Evolutionary conservation across 2,113 vertebrate species (phyloP).

Genomic region (Orthochromis indermauri): DNA sequence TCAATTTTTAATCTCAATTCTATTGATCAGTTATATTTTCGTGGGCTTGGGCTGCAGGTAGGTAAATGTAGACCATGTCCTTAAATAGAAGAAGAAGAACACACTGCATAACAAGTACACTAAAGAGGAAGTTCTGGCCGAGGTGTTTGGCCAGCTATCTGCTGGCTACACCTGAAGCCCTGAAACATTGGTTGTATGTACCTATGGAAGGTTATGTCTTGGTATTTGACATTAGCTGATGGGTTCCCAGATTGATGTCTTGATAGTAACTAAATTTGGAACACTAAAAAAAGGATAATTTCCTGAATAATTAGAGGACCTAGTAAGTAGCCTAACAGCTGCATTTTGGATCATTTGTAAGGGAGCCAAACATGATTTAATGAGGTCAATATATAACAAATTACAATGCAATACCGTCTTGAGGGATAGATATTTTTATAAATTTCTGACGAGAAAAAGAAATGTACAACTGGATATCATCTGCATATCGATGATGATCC

Average conservation of each 20-base stretch:
- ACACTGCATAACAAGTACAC: rapidly evolving
- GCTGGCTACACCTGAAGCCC: background rate
- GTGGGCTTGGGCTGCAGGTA: background rate
- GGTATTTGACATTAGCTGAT: background rate
- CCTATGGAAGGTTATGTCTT: background rate
- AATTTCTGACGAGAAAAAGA: background rate
- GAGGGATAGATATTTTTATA: background rate
- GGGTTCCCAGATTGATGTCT: background rate
- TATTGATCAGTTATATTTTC: background rate
- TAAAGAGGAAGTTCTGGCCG: background rate
- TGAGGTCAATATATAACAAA: background rate
- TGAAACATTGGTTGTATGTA: background rate
- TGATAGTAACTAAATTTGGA: background rate
- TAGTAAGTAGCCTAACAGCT: background rate
- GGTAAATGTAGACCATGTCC: background rate
- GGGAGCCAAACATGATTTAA: background rate
- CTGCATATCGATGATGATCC: background rate
- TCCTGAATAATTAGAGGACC: background rate
- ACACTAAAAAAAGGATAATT: background rate
- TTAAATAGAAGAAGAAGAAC: background rate
- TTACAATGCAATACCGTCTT: background rate
- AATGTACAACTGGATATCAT: background rate
- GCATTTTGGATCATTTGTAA: background rate
- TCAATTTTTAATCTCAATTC: background rate
- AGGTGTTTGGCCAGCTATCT: background rate